These are phyloP conservation scores for Odontothrips loti DNA, from an alignment of 2,888 invertebrate species.

Conservation along the genomic window DNA sequence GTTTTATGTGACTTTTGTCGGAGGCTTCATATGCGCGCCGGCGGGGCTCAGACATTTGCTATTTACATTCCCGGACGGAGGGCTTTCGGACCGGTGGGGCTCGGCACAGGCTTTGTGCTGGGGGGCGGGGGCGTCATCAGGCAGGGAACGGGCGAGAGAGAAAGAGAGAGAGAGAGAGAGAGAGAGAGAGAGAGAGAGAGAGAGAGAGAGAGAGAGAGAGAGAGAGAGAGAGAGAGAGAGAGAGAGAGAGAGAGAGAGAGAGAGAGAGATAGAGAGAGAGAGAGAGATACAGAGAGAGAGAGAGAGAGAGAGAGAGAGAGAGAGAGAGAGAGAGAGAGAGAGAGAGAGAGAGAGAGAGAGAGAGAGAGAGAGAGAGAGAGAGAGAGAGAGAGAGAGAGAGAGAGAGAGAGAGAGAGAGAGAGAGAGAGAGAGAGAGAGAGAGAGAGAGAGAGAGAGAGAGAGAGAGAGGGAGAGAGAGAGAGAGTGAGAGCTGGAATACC, in stretches of 20 bases:
- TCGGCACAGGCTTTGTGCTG: too few relatives aligned
- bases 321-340: slow-evolving; percentile 13
- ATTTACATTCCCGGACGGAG: too few relatives aligned
- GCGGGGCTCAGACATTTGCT: too few relatives aligned
- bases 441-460: not conserved
- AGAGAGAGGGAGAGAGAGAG: slow-evolving; percentile 12
- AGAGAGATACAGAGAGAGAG: not conserved
- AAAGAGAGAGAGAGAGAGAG: slow-evolving; percentile 22
- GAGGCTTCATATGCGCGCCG: too few relatives aligned
- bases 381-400: too few relatives aligned
- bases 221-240: slow-evolving; percentile 12
- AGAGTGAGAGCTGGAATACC: not conserved
- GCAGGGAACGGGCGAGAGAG: not conserved
- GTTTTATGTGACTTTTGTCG: too few relatives aligned
- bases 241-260: slow-evolving; percentile 27
- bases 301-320: slow-evolving; percentile 26
- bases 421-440: slow-evolving; percentile 27
- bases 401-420: not conserved
- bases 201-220: slow-evolving; percentile 12
- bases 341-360: not conserved
- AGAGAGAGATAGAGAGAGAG: slow-evolving; percentile 3
- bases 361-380: too few relatives aligned
- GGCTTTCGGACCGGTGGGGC: too few relatives aligned
- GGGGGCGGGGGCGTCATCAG: not conserved
- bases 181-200: slow-evolving; percentile 19